Evolutionary conservation across 2,888 invertebrate species (phyloP), one percentile per base, ranked within the genome.

Genomic region (Andrena flavipes): DNA sequence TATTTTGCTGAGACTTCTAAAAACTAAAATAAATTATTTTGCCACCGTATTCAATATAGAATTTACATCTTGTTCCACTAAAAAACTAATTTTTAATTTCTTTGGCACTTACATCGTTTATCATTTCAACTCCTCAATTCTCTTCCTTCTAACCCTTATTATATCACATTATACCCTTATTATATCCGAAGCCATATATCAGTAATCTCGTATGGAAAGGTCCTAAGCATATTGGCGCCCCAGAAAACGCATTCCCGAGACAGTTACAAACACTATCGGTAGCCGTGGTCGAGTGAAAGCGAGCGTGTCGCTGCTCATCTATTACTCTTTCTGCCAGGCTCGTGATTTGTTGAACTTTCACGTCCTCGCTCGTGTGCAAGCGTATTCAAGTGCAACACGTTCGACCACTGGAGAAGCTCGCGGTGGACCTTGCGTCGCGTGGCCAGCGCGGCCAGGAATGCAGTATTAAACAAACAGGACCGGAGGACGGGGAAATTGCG

Each of bases 271-370:
- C 59, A 59, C 13, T 70, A 60, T 70, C 70, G 70, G 68, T 75
- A 75, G 49, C 49, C 7, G 16, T 48, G 60, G 60, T 60, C 30
- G 54, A 67, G 80, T 62, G 80, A 80, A 80, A 80, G 80, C 33
- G 67, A 71, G n/a, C 70, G 54, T 33, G 49, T 23, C 56, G 16
- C 30, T 20, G 7, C 48, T 4, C 56, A 26, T 48, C 51, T 54
- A 51, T 64, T 30, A 60, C 23, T 20, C 56, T 59, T 79, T 79
- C 69, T 49, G 42, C 10, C 23, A 8, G 20, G 42, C 10, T 33
- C 65, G 26, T 54, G 71, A 76, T 80, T 80, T 67, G 71, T 71
- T 59, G 71, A 49, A 76, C 80, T 80, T 80, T 80, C 80, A 80
- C 80, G 49, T 75, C 33, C 16, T 51, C 59, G 48, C 7, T 1